phyloP scores from a whole-genome alignment of 2,113 vertebrate species.

The Pholis gunnellus region DNA sequence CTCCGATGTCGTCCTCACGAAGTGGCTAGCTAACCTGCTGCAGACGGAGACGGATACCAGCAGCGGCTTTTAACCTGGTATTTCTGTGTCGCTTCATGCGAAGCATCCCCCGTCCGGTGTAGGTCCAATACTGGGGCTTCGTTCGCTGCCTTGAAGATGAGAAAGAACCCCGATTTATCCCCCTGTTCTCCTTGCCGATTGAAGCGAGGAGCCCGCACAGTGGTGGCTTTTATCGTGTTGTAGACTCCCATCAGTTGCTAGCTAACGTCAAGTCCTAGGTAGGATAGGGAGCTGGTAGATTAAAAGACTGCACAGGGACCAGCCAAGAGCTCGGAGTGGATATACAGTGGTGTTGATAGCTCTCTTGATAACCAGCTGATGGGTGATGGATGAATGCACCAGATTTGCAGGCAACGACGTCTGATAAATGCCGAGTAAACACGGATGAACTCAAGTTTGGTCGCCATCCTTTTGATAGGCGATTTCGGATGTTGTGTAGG shows the following conservation, averaged over 20 bases:
- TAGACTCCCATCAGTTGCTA: slow-evolving; percentile 59
- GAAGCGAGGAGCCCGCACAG: slow-evolving; percentile 55
- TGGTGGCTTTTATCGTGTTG: slow-evolving; percentile 52
- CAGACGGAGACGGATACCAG: slow-evolving; percentile 66
- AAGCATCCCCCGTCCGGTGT: slow-evolving; percentile 19
- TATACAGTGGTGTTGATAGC: not conserved
- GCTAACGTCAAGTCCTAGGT: slow-evolving; percentile 62
- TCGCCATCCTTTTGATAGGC: not conserved
- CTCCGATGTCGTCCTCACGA: slow-evolving; percentile 63
- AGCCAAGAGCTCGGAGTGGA: not conserved
- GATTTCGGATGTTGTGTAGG: slow-evolving; percentile 22
- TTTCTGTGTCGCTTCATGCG: slow-evolving; percentile 23
- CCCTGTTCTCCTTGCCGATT: slow-evolving; percentile 29
- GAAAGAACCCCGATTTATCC: slow-evolving; percentile 31
- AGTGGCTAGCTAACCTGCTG: slow-evolving; percentile 83
- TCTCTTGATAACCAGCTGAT: slow-evolving; percentile 22
- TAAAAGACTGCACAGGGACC: slow-evolving; percentile 4
- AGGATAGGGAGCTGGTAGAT: slow-evolving; percentile 24
- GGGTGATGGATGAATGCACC: slow-evolving; percentile 81
- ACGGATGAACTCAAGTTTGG: slow-evolving; percentile 10
- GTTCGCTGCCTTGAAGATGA: slow-evolving; percentile 27
- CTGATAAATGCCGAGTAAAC: slow-evolving; percentile 48
- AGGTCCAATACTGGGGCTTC: slow-evolving; percentile 9
- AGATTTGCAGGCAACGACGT: slow-evolving; percentile 60
- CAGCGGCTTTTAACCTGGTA: slow-evolving; percentile 51